Evolutionary conservation across 2,113 vertebrate genomes (phyloP), one percentile per base, ranked within the genome.

Genomic region (Mormyrus iriodes): DNA sequence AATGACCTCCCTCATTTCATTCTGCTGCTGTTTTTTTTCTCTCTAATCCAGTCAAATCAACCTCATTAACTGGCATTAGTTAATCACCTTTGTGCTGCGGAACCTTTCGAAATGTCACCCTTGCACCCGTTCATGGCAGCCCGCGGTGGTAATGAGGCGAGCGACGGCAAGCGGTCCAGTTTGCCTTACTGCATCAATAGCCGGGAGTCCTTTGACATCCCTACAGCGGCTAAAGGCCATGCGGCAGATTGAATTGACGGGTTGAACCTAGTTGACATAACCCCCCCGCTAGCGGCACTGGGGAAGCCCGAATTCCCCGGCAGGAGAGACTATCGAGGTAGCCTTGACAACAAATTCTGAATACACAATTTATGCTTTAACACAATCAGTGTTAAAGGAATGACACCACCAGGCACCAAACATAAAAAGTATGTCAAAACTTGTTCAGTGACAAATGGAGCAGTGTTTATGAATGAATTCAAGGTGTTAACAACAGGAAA

Each of bases 101-200:
- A 84, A 84, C 82, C 82, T 84, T 84, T 84, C 82, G 21, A 84
- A 84, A 84, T 84, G 82, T 84, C 82, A 84, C 82, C 21, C 79
- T 12, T 84, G 82, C 42, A 69, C 10, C 61, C 82, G 35, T 48
- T 27, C 46, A 24, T 44, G 82, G 82, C 42, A 48, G 42, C 82
- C 82, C 39, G 44, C 82, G n/a, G 82, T 84, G 82, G 82, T 84
- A 84, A 84, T 84, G 82, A 84, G 82, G 44, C 21, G 19, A 84
- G 82, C 39, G 82, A 84, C 82, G 10, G 82, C 44, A 84, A 46
- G 82, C 82, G 82, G 82, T 84, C 79, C 82, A 12, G 44, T 84
- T 24, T 48, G 73, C 73, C 73, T 79, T 39, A 17, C 6, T 79
- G 42, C 73, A 79, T 79, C 73, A 79, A 79, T 79, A 79, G 73